Conservation (phyloP, 2,113 vertebrate genomes). For the Illadopsis cleaveri region DNA sequence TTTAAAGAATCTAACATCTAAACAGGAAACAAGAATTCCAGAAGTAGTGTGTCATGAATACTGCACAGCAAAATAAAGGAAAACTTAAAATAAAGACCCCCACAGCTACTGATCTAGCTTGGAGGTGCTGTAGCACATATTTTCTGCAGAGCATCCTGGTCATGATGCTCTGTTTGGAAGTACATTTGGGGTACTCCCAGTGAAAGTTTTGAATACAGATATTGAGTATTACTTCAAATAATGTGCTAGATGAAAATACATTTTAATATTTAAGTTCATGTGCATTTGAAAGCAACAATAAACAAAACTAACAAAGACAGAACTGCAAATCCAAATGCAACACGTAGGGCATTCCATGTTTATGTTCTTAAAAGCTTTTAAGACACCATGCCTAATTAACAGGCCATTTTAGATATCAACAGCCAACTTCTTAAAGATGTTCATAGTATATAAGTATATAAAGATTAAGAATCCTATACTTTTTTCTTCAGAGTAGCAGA, state of each 20-base stretch:
- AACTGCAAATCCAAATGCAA: slow-evolving; percentile 11
- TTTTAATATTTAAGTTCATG: not conserved
- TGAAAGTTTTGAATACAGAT: not conserved
- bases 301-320: slow-evolving; percentile 22
- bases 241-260: not conserved
- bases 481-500: not conserved
- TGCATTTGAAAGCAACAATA: not conserved
- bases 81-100: not conserved
- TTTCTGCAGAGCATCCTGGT: not conserved
- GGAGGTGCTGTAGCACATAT: not conserved
- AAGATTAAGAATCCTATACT: not conserved
- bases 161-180: not conserved
- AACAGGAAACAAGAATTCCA: slow-evolving; percentile 5
- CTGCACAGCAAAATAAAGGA: not conserved
- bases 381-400: not conserved
- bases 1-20: not conserved
- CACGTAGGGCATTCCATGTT: not conserved
- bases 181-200: too few relatives aligned
- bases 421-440: not conserved
- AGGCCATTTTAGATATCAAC: not conserved
- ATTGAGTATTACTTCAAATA: not conserved
- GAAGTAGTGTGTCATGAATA: not conserved
- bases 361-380: not conserved
- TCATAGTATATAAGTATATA: not conserved
- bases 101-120: not conserved